phyloP scores from a whole-genome alignment of 2,888 invertebrate genomes.

The Andricus curvator region DNA sequence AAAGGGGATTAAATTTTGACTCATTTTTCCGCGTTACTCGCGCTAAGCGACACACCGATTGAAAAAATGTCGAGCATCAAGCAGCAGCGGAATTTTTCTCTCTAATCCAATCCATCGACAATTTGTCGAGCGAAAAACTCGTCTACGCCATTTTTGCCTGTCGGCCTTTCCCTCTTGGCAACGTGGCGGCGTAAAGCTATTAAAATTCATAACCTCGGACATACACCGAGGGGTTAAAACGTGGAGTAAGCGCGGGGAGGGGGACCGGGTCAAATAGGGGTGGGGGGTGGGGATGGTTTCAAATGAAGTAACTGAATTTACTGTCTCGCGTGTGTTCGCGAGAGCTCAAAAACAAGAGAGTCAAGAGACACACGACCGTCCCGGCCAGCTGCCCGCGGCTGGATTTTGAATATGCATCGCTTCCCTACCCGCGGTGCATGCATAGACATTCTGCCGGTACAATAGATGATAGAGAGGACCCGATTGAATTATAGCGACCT shows the following conservation, averaged over 20 bases:
- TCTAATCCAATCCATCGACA: conserved; percentile 78
- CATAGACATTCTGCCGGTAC: conserved; percentile 60
- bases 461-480: conserved; percentile 68
- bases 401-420: conserved; percentile 78
- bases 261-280: conserved; percentile 43
- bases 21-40: conserved; percentile 39
- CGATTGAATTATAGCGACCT: conserved; percentile 71
- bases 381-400: conserved; percentile 72
- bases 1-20: conserved; percentile 12
- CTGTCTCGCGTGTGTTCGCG: conserved; percentile 67
- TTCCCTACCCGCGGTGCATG: conserved; percentile 63
- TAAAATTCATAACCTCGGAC: conserved; percentile 79
- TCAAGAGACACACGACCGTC: conserved; percentile 45
- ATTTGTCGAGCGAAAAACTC: conserved; percentile 76
- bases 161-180: conserved; percentile 60
- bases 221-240: conserved; percentile 72
- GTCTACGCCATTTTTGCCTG: conserved; percentile 72
- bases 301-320: conserved; percentile 77
- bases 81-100: conserved; percentile 65
- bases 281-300: conserved; percentile 63
- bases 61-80: conserved; percentile 34
- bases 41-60: conserved; percentile 37
- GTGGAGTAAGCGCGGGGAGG: conserved; percentile 46
- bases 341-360: conserved; percentile 59
- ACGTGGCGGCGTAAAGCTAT: conserved; percentile 75